Percentiles rank a stretch among this genome's conserved stretches.
Evolutionary conservation across 2,888 invertebrate species (phyloP).

Genomic region (Atrina japonica): DNA sequence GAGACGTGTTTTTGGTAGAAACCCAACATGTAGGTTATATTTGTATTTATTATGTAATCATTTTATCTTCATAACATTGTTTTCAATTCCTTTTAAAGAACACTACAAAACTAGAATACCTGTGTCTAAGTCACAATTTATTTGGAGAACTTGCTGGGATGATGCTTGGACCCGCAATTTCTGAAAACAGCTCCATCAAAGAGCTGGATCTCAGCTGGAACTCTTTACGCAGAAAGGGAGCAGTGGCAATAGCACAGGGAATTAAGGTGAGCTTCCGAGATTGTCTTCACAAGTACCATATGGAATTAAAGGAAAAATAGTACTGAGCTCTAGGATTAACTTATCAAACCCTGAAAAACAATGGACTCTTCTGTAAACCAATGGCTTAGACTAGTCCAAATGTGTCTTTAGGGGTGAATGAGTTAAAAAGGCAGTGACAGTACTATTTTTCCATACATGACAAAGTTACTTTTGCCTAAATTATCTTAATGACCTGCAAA

Average conservation of each 20-base stretch:
- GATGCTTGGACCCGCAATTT: slow-evolving; percentile 78
- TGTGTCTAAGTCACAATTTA: slow-evolving; percentile 79
- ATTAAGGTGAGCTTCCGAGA: slow-evolving; percentile 72
- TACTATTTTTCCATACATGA: no score
- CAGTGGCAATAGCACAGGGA: slow-evolving; percentile 76
- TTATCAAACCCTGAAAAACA: no score
- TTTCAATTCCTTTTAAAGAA: slow-evolving; percentile 60
- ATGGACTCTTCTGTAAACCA: no score
- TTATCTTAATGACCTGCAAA: no score
- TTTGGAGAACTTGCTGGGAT: slow-evolving; percentile 77
- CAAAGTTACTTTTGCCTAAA: not conserved
- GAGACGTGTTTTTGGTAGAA: no score
- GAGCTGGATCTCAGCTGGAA: slow-evolving; percentile 80
- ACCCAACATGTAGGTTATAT: no score
- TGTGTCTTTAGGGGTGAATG: no score
- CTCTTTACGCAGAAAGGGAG: slow-evolving; percentile 77
- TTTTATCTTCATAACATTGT: not conserved
- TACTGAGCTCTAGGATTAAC: no score
- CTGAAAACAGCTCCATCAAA: slow-evolving; percentile 78
- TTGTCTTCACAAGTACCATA: no score
- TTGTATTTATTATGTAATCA: not conserved
- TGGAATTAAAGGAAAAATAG: no score
- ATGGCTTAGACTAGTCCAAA: no score
- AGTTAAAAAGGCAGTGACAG: no score
- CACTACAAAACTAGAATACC: slow-evolving; percentile 74